Evolutionary conservation across 2,888 invertebrate species (phyloP), one percentile per base, ranked within the genome.

Genomic region (Lasioglossum morio): DNA sequence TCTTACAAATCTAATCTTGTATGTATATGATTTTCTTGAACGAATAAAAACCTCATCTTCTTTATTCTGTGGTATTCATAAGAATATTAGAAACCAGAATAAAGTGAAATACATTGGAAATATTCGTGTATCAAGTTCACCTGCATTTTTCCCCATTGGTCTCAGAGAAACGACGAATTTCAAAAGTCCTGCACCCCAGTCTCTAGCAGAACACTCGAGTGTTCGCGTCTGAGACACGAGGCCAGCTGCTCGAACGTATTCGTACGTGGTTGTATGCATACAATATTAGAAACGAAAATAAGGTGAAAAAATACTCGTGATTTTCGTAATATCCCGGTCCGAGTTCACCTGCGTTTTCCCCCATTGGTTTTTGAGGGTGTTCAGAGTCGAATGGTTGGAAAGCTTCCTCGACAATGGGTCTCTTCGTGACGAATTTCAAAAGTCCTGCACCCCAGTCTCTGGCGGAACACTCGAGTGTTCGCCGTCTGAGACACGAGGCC

Each of bases 181-280:
- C 19, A 66, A 79, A 75, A 75, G 76, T 53, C 34, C 27, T n/a
- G 53, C 63, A 34, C 43, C 60, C 37, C 37, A 7, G n/a, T 12
- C n/a, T 69, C 23, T 37, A 23, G 37, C 69, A 1, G 37, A 69
- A 69, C 37, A 10, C 46, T 48, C 46, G 37, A 40, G 30, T 16
- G 73, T 10, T 81, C 74, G 53, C 27, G 69, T 19, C 60, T n/a
- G n/a, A 72, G 60, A 46, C 79, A 46, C 78, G 46, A n/a, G 37
- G 82, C 43, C 72, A 48, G 37, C 53, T 37, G 14, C 60, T 53
- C 69, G 30, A 8, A 23, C 48, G 60, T 77, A 48, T 78, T 60
- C 74, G 74, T 83, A 77, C 60, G 40, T 16, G 77, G 19, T 40
- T 60, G 48, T 60, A 74, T 40, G 69, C n/a, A 77, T 77, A 53